Percentiles rank a stretch among this genome's conserved stretches.
Evolutionary conservation across 1,140 invertebrate genomes (phyloP).

Genomic region (Aphaenogaster floridana): DNA sequence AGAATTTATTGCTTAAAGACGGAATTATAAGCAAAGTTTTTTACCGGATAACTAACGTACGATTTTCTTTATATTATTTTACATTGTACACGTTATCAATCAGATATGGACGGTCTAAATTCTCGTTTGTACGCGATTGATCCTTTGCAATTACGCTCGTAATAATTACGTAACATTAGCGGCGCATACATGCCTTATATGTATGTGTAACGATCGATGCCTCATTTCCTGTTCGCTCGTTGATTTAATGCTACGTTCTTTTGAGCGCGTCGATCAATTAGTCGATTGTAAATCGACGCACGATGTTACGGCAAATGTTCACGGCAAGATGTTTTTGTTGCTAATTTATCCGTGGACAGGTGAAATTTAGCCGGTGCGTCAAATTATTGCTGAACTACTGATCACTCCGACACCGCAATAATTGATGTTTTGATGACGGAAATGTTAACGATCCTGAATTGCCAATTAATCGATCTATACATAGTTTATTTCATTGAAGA

Average conservation of each 20-base stretch:
- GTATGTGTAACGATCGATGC: slow-evolving; percentile 34
- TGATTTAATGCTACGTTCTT: slow-evolving; percentile 34
- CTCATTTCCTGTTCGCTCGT: slow-evolving; percentile 35
- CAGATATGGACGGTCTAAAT: neutral
- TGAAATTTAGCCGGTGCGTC: slow-evolving; percentile 10
- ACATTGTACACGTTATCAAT: neutral
- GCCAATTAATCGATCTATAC: neutral
- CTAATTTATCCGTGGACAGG: slow-evolving; percentile 27
- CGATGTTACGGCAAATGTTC: slow-evolving; percentile 29
- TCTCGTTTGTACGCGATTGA: slow-evolving; percentile 7
- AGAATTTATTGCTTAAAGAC: neutral
- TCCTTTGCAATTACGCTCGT: slow-evolving; percentile 21
- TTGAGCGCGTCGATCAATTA: slow-evolving; percentile 29
- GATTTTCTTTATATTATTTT: neutral
- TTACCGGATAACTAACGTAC: neutral
- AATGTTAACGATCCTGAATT: slow-evolving; percentile 28
- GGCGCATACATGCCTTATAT: neutral
- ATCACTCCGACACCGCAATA: slow-evolving; percentile 9
- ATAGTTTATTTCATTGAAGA: neutral
- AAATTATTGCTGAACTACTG: slow-evolving; percentile 37
- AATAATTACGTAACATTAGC: slow-evolving; percentile 47
- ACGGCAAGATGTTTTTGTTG: slow-evolving; percentile 19
- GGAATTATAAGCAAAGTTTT: neutral
- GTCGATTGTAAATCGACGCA: slow-evolving; percentile 8
- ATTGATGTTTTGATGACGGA: slow-evolving; percentile 49